Evolutionary conservation across 2,113 vertebrate species (phyloP).

Genomic region (Notarius lentiginosus): DNA sequence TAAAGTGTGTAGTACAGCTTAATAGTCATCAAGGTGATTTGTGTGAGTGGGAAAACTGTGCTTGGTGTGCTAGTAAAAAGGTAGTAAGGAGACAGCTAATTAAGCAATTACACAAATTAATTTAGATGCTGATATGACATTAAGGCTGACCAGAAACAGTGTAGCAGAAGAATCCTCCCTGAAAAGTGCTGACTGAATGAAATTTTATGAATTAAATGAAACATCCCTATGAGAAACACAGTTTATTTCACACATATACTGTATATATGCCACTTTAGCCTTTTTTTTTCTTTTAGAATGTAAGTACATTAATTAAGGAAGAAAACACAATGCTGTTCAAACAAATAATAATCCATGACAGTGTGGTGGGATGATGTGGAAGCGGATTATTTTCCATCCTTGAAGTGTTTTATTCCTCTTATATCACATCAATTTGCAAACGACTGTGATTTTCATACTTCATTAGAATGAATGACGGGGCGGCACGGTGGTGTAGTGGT

Average conservation of each 20-base stretch:
- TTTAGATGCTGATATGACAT: conserved; percentile 16
- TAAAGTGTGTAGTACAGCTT: not conserved
- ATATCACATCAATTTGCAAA: not conserved
- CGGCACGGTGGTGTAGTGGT: no score
- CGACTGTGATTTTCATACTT: not conserved
- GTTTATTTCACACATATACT: conserved; percentile 1
- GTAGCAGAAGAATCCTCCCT: not conserved
- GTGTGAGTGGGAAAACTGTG: not conserved
- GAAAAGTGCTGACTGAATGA: not conserved
- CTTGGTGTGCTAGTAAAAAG: conserved; percentile 16
- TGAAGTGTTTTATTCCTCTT: not conserved
- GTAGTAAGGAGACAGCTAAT: not conserved
- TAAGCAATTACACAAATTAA: conserved; percentile 12
- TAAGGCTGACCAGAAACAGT: not conserved
- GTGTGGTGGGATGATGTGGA: not conserved
- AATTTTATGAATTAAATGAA: not conserved
- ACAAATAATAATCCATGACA: not conserved
- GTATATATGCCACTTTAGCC: not conserved
- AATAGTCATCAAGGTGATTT: conserved; percentile 1
- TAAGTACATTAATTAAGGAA: not conserved
- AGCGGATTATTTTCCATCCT: not conserved
- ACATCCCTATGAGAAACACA: not conserved
- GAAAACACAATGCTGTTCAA: not conserved
- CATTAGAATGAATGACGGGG: not conserved
- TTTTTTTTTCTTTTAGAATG: not conserved